Evolutionary conservation across 2,888 invertebrate species (phyloP).

Genomic region (Leucozona laternaria): DNA sequence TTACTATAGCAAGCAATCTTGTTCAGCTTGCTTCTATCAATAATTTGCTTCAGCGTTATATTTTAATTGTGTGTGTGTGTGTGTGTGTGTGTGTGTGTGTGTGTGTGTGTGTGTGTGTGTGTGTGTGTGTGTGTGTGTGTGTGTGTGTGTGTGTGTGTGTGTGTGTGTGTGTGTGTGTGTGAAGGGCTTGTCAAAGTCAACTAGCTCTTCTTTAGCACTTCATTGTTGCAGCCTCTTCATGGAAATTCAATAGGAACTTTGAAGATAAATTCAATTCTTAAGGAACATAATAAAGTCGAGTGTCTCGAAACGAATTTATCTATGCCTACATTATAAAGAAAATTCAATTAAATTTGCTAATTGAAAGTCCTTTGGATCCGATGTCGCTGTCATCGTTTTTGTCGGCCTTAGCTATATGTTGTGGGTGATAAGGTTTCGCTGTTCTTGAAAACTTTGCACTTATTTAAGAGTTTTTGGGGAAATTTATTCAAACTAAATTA

Average conservation of each 20-base stretch:
- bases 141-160: too few relatives aligned
- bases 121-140: too few relatives aligned
- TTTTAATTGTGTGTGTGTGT: too few relatives aligned
- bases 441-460: neutral
- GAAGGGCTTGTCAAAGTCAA: neutral
- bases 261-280: neutral
- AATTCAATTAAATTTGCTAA: constrained; percentile 1
- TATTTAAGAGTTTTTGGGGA: neutral
- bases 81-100: too few relatives aligned
- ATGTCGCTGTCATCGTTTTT: neutral
- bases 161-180: too few relatives aligned
- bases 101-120: too few relatives aligned
- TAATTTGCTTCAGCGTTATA: too few relatives aligned
- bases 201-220: neutral
- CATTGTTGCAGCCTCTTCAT: neutral
- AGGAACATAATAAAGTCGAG: neutral
- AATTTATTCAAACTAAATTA: neutral
- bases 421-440: neutral
- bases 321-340: neutral
- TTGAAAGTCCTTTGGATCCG: neutral
- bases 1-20: too few relatives aligned
- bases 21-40: too few relatives aligned
- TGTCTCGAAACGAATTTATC: too few relatives aligned
- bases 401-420: neutral
- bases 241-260: neutral